These are phyloP conservation scores for Montipora capricornis DNA, from an alignment of 64 coral and sea anemone genomes.

Conservation along the genomic window DNA sequence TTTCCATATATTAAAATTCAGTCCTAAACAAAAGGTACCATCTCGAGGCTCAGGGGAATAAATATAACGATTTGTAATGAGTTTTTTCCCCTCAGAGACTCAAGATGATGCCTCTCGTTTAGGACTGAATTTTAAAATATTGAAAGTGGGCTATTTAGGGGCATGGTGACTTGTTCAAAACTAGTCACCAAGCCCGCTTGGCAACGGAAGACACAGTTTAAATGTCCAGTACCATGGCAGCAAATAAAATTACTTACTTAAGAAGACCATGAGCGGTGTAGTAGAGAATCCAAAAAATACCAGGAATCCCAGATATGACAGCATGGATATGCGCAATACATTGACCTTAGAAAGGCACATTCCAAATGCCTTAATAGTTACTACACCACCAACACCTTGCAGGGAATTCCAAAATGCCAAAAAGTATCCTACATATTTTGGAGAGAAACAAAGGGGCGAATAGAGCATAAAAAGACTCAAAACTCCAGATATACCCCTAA, in stretches of 20 bases:
- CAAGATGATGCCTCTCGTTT: too few species aligned
- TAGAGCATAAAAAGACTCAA: slow-evolving; percentile 78
- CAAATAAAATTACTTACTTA: slow-evolving; percentile 56
- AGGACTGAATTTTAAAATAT: too few species aligned
- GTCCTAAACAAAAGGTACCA: too few species aligned
- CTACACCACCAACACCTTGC: slow-evolving; percentile 68
- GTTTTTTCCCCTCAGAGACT: too few species aligned
- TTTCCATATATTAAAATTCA: too few species aligned
- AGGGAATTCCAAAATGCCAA: slow-evolving; percentile 55
- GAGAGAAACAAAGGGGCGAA: slow-evolving; percentile 86
- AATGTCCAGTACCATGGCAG: background rate
- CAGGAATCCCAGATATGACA: slow-evolving; percentile 52
- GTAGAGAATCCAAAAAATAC: slow-evolving; percentile 60
- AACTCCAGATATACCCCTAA: slow-evolving; percentile 8
- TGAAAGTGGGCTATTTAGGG: too few species aligned
- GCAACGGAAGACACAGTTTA: too few species aligned
- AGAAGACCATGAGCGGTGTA: slow-evolving; percentile 39
- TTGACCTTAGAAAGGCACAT: slow-evolving; percentile 63
- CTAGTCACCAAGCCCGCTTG: too few species aligned
- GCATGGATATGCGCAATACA: slow-evolving; percentile 58
- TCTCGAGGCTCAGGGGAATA: too few species aligned
- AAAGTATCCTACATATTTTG: slow-evolving; percentile 78
- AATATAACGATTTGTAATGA: too few species aligned
- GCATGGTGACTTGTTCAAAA: too few species aligned
- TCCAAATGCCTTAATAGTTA: slow-evolving; percentile 79